phyloP scores from a whole-genome alignment of 1,140 invertebrate genomes.

The Orchesella cincta region DNA sequence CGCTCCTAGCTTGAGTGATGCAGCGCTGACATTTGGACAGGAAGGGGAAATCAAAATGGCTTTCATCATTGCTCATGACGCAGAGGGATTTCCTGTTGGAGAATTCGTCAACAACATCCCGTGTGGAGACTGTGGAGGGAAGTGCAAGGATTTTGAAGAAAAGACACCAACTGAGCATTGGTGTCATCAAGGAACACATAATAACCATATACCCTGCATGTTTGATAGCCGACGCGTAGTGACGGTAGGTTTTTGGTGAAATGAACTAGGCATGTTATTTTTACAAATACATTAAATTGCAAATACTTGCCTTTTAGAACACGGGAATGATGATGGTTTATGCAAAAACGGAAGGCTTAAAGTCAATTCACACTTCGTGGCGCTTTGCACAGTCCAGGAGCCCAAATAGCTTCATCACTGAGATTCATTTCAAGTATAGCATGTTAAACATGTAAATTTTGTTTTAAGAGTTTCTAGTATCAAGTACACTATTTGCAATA shows the following conservation, averaged over 20 bases:
- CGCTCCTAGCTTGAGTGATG: background rate
- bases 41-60: constrained; percentile 14
- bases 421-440: background rate
- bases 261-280: too few relatives aligned
- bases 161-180: background rate
- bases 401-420: background rate
- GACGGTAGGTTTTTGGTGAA: background rate
- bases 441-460: background rate
- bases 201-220: background rate
- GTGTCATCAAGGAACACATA: background rate
- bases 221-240: background rate
- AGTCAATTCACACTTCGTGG: background rate
- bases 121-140: background rate
- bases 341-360: background rate
- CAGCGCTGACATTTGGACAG: background rate
- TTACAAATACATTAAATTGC: background rate
- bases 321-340: constrained; percentile 18
- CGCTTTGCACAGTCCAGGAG: background rate
- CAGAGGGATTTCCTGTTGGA: constrained; percentile 1
- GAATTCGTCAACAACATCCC: constrained; percentile 16
- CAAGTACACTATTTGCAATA: background rate
- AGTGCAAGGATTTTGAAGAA: background rate
- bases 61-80: background rate
- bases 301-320: background rate
- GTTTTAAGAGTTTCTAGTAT: too few relatives aligned